Conservation (phyloP, 1,140 invertebrate genomes). For the Papilio glaucus region DNA sequence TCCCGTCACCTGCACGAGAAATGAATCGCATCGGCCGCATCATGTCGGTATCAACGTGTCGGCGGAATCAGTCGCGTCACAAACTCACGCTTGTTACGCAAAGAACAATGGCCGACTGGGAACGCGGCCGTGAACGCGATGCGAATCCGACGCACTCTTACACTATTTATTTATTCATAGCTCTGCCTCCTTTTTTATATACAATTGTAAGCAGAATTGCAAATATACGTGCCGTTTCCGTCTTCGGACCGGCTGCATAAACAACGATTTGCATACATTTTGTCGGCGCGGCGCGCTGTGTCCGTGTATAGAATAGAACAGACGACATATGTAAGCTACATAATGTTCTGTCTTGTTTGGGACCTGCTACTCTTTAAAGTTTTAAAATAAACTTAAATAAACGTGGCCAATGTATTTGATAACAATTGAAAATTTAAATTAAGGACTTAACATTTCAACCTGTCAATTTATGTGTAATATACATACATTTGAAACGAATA, state of each 20-base stretch:
- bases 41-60: slow-evolving; percentile 52
- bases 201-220: slow-evolving; percentile 69
- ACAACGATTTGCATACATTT: slow-evolving; percentile 66
- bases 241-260: slow-evolving; percentile 53
- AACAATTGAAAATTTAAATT: no score
- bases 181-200: slow-evolving; percentile 60
- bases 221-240: slow-evolving; percentile 69
- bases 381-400: no score
- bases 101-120: slow-evolving; percentile 78
- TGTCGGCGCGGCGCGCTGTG: slow-evolving; percentile 29
- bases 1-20: slow-evolving; percentile 63
- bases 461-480: no score
- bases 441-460: no score
- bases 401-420: no score
- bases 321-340: neutral
- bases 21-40: slow-evolving; percentile 62
- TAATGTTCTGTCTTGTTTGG: neutral
- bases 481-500: no score
- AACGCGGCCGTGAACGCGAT: slow-evolving; percentile 76
- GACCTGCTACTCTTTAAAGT: neutral
- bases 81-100: slow-evolving; percentile 73
- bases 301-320: slow-evolving; percentile 28
- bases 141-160: slow-evolving; percentile 62
- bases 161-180: slow-evolving; percentile 73
- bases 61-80: slow-evolving; percentile 62